Percentiles rank a stretch among this genome's conserved stretches.
phyloP scores from a whole-genome alignment of 2,888 invertebrate species.

The Pseudoips prasinana region DNA sequence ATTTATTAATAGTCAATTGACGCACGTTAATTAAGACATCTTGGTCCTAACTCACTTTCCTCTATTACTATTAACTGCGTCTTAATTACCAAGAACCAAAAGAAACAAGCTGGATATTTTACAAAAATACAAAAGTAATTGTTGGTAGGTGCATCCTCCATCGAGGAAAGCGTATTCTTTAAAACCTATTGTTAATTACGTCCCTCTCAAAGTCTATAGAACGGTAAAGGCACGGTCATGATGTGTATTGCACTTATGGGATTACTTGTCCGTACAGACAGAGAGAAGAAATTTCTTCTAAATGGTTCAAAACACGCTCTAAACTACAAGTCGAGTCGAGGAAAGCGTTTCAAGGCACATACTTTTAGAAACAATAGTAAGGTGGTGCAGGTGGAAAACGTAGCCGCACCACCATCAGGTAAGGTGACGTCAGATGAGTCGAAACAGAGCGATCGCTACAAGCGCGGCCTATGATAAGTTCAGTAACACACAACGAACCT shows the following conservation, averaged over 20 bases:
- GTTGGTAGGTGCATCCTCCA: constrained; percentile 56
- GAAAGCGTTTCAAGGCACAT: constrained; percentile 81
- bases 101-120: constrained; percentile 57
- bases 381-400: constrained; percentile 58
- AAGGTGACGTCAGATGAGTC: constrained; percentile 55
- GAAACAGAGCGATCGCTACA: constrained; percentile 69
- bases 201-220: constrained; percentile 81
- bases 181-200: constrained; percentile 81
- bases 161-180: constrained; percentile 63
- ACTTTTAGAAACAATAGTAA: constrained; percentile 79
- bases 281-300: constrained; percentile 75
- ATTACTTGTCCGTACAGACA: constrained; percentile 73
- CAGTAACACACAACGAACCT: constrained; percentile 33
- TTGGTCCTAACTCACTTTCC: constrained; percentile 65
- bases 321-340: constrained; percentile 76
- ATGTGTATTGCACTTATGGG: constrained; percentile 81
- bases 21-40: constrained; percentile 56
- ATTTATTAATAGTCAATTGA: constrained; percentile 62
- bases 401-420: constrained; percentile 54
- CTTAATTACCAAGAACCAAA: constrained; percentile 49
- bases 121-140: constrained; percentile 69
- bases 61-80: constrained; percentile 50
- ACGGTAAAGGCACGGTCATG: constrained; percentile 81
- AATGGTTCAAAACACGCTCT: constrained; percentile 78
- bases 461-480: constrained; percentile 61